Evolutionary conservation across 1,140 invertebrate species (phyloP).

Genomic region (Himalopsyche phryganea): DNA sequence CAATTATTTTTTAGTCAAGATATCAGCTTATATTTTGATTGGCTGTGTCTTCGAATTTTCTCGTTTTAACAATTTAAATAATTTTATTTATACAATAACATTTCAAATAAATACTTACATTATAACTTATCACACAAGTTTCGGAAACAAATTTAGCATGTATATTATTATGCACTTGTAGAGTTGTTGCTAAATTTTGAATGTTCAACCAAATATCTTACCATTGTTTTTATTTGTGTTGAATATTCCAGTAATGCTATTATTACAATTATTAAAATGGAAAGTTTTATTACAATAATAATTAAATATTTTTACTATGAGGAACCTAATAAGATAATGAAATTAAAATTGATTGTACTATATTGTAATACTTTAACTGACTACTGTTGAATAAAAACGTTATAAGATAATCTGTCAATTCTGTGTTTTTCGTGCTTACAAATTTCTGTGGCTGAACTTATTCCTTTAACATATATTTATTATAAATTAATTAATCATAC

Average conservation of each 20-base stretch:
- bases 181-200: background rate
- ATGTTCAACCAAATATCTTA: background rate
- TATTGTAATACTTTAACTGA: background rate
- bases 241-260: background rate
- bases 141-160: too few relatives aligned
- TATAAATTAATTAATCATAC: too few relatives aligned
- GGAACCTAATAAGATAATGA: background rate
- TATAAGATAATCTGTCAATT: background rate
- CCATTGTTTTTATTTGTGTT: background rate
- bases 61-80: background rate
- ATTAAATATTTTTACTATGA: background rate
- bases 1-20: background rate
- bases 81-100: constrained; percentile 1
- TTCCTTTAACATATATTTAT: background rate
- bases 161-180: too few relatives aligned
- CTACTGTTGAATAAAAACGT: too few relatives aligned
- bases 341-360: background rate
- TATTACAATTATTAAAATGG: background rate
- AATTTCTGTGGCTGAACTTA: background rate
- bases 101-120: background rate
- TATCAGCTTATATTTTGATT: background rate
- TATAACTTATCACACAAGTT: background rate
- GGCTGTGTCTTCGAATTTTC: background rate
- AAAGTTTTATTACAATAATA: background rate
- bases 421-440: background rate